Evolutionary conservation across 1,140 invertebrate species (phyloP), one percentile per base, ranked within the genome.

Genomic region (Phymastichus coffea): DNA sequence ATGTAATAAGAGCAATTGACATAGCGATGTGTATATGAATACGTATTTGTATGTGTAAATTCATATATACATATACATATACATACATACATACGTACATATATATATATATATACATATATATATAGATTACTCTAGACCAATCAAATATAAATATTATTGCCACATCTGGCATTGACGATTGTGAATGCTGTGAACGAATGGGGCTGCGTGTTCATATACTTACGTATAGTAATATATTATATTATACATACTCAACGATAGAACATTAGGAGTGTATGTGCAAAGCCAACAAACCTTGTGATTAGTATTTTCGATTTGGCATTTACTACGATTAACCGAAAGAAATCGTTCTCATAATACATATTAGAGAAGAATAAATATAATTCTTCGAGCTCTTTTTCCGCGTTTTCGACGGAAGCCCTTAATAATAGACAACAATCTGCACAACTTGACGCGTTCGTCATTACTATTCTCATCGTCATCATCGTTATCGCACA

Each of bases 171-270:
- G 62, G 33, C 49, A 43, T 44, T 63, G 61, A 48, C 48, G 57
- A 62, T 65, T 51, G 35, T 57, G 63, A 63, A 69, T 59, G 64
- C 70, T 66, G 66, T 56, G 68, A 70, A 70, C 70, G 70, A 75
- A 52, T 72, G 67, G 71, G 68, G 66, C 66, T 71, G 73, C 70
- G 76, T 79, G 76, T 79, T 79, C 76, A 76, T 72, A 65, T 70
- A n/a, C n/a, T n/a, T n/a, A n/a, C n/a, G n/a, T n/a, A n/a, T n/a
- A n/a, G n/a, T n/a, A n/a, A 68, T 54, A 63, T 65, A 68, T 66
- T 68, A 66, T 40, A 8, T n/a, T 40, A 56, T 67, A 70, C 63
- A 47, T 66, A 55, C 65, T 69, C 61, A 67, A 69, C 61, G 66
- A 69, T 69, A 44, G 57, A 67, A 64, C 52, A 61, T 57, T 61